phyloP scores from a whole-genome alignment of 1,140 invertebrate species.

The Polyergus mexicanus region DNA sequence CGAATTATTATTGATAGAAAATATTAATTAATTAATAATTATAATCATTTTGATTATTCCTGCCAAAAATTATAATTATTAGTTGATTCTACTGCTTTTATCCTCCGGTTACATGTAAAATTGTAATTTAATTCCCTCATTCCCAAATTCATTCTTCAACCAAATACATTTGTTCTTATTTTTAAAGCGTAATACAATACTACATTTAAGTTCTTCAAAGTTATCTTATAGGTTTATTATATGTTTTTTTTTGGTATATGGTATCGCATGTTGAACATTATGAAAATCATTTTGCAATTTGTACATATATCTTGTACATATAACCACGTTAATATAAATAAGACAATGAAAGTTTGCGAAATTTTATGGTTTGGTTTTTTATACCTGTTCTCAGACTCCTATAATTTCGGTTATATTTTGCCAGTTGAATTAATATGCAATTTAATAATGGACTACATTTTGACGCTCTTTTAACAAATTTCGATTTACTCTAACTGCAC shows the following conservation, averaged over 20 bases:
- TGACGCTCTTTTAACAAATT: not conserved
- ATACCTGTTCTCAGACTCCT: not conserved
- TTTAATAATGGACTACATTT: not conserved
- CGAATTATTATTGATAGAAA: conserved; percentile 12
- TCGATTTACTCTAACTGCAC: not conserved
- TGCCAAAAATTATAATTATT: not conserved
- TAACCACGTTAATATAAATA: not conserved
- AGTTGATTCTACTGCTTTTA: not conserved
- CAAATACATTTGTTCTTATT: not conserved
- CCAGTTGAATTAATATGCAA: not conserved
- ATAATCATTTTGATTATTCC: conserved; percentile 31
- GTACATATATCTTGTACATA: not conserved
- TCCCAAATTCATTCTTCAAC: not conserved
- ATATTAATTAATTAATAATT: conserved; percentile 26
- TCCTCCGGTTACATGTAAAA: conserved; percentile 20
- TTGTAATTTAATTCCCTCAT: conserved; percentile 28
- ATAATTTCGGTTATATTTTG: not conserved
- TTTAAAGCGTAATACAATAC: not conserved
- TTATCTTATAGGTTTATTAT: not conserved
- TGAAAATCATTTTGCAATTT: not conserved
- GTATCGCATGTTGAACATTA: not conserved
- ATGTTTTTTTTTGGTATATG: conserved; percentile 10
- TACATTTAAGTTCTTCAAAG: conserved; percentile 27
- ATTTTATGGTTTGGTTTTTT: not conserved
- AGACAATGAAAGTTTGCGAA: not conserved